Evolutionary conservation across 2,888 invertebrate species (phyloP), one percentile per base, ranked within the genome.

Genomic region (Plebejus melissa): DNA sequence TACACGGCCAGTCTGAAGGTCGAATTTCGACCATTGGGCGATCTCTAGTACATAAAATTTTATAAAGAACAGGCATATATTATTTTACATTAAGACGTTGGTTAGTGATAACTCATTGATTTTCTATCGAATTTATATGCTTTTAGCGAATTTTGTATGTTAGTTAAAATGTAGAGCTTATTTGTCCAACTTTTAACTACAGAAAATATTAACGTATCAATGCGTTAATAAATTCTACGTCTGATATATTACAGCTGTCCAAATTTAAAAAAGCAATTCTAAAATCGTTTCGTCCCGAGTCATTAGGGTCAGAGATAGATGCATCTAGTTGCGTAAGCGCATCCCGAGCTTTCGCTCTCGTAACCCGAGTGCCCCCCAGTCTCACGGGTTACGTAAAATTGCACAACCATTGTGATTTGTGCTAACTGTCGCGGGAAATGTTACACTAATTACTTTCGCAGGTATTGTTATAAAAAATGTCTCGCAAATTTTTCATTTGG

Each of bases 311-410:
- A 28, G 22, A 46, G 41, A 46, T 22, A 22, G 22, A 22, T 71
- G 46, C 28, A 46, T 46, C 38, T 70, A 41, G 80, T 91, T 91
- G 88, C 90, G 91, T 89, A 91, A 91, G 85, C 84, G 87, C 80
- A 82, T 75, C 80, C 76, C 75, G 79, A 72, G 80, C 81, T 82
- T 82, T 82, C 80, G 81, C 79, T 80, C 80, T 80, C 79, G 78
- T 81, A 79, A 80, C 80, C 80, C 77, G 80, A 82, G 22, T 81
- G 77, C 77, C 77, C 76, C 77, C 79, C 74, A 75, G 77, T 75
- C 79, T 78, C 77, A 80, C 79, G 82, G 78, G 82, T 88, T 88
- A 88, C 88, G 90, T 87, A 89, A 87, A 86, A 86, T 89, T 87
- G 84, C 86, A 83, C 81, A 84, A 86, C 80, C 74, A 69, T 79